Base-by-base conservation (phyloP, 2,113 vertebrate genomes). In the Porphyrio hochstetteri region DNA sequence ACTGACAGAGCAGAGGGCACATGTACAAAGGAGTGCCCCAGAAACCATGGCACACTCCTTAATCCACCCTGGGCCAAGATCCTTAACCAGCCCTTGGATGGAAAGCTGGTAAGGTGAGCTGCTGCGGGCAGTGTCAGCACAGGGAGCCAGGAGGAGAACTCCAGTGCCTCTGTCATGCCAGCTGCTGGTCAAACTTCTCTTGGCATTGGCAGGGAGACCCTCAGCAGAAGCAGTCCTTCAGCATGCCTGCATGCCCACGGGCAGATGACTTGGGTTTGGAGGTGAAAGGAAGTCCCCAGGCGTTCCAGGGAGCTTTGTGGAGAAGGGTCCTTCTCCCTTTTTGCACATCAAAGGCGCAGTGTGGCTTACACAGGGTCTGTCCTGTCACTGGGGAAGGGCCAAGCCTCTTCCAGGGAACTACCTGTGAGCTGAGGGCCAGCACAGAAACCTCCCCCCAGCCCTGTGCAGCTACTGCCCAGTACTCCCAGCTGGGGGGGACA, bases 1-100 rank as follows among this genome's bases (percentile, higher is more conserved):
- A 38, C 5, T 19, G 75, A 74, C 59, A 67, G 59, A 92, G 52
- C 50, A 77, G n/a, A 14, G 20, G 31, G 19, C 78, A n/a, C 4
- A 2, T 0, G 8, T 17, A 44, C 10, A 57, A n/a, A 44, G 46
- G 38, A 50, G 16, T 0, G 0, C 13, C 25, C 55, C 76, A 27
- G 15, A 69, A 84, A 67, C 36, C 5, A 16, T 5, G 36, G 27
- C 80, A 48, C 28, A 2, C 27, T 68, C 28, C 76, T 64, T 2
- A 11, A 25, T 61, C 55, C 59, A 63, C 31, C 28, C 23, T 4
- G 24, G 46, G 31, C n/a, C 27, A 11, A 44, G 59, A 23, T 88
- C 52, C 1, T 0, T 25, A 57, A 69, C 33, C 33, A 46, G 13
- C 17, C 56, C 60, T 36, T 40, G 46, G 40, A 61, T 31, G 40